Conservation (phyloP, 2,888 invertebrate genomes). For the Lasiommata megera region DNA sequence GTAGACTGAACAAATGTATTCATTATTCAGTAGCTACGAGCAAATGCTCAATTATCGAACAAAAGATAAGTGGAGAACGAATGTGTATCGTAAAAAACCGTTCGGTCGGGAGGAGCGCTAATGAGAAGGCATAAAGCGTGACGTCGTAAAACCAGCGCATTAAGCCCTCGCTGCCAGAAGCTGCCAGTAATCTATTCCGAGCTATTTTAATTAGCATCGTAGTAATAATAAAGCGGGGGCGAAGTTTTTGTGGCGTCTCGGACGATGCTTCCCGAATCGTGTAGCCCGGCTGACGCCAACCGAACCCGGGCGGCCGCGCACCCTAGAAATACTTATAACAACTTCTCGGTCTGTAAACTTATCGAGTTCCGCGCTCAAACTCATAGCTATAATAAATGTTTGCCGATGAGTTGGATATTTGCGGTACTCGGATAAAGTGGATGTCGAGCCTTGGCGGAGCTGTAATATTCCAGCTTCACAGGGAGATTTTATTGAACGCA, state of each 20-base stretch:
- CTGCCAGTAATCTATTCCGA: constrained; percentile 76
- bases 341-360: constrained; percentile 61
- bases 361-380: constrained; percentile 50
- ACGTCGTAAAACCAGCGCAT: constrained; percentile 77
- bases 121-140: constrained; percentile 77
- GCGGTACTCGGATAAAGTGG: constrained; percentile 29
- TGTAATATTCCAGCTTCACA: constrained; percentile 7
- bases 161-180: constrained; percentile 73
- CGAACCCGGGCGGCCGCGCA: constrained; percentile 26
- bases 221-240: constrained; percentile 71
- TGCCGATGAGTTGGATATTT: constrained; percentile 37
- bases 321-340: constrained; percentile 62
- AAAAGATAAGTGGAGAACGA: constrained; percentile 43
- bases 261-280: constrained; percentile 57
- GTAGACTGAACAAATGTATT: constrained; percentile 1
- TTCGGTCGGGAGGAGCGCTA: constrained; percentile 67
- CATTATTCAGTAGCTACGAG: constrained; percentile 15
- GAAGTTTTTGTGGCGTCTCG: constrained; percentile 73
- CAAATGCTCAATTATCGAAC: constrained; percentile 16
- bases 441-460: constrained; percentile 28
- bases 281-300: constrained; percentile 40
- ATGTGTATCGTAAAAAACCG: constrained; percentile 64
- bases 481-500: constrained; percentile 8
- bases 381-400: constrained; percentile 57
- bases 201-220: constrained; percentile 79